Evolutionary conservation across 2,888 invertebrate species (phyloP).

Genomic region (Dryocosmus kuriphilus): DNA sequence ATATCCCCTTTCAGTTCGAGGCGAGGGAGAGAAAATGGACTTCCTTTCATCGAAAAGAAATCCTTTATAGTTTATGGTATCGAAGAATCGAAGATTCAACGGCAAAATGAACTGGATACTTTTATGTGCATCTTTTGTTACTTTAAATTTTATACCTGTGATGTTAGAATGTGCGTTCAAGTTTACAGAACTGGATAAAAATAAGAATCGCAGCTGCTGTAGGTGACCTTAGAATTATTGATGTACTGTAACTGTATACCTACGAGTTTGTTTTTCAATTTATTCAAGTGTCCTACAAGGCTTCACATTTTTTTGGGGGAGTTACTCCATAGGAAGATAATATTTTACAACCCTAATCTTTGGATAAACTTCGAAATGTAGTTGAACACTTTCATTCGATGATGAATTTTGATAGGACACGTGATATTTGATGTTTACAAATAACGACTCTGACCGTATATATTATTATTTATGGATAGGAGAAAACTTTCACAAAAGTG

Average conservation of each 20-base stretch:
- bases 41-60: neutral
- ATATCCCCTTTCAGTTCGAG: neutral
- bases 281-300: neutral
- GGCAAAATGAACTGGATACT: neutral
- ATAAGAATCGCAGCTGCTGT: neutral
- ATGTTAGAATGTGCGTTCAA: neutral
- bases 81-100: neutral
- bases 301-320: neutral
- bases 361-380: neutral
- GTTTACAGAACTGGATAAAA: neutral
- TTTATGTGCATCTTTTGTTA: neutral
- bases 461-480: too few species aligned
- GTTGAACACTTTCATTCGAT: too few species aligned
- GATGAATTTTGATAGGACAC: conserved; percentile 1
- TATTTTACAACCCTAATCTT: neutral
- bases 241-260: neutral
- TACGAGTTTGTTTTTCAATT: neutral
- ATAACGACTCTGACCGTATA: neutral
- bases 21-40: conserved; percentile 12
- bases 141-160: neutral
- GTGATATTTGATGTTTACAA: conserved; percentile 9
- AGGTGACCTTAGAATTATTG: conserved; percentile 26
- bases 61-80: neutral
- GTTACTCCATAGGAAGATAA: neutral
- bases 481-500: too few species aligned